These are phyloP conservation scores for Eupithecia subumbrata DNA, from an alignment of 2,888 invertebrate species.

Conservation along the genomic window DNA sequence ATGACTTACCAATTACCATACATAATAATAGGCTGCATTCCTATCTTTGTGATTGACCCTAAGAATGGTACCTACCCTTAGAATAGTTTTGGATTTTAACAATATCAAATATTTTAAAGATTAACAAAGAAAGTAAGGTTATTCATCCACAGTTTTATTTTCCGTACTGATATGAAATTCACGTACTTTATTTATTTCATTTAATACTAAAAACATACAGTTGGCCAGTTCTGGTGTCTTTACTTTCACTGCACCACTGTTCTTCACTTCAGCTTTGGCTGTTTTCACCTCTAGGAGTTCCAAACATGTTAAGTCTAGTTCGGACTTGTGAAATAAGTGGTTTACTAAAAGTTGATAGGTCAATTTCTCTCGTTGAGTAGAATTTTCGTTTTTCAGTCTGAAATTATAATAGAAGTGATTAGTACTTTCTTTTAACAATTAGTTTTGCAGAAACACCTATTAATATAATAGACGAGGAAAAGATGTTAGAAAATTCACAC, in stretches of 20 bases:
- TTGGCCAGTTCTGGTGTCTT: conserved; percentile 74
- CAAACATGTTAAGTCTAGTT: conserved; percentile 66
- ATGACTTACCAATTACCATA: too few species aligned
- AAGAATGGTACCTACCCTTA: too few species aligned
- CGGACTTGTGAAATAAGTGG: conserved; percentile 65
- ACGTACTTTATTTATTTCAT: conserved; percentile 58
- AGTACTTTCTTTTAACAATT: not conserved
- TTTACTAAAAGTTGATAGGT: conserved; percentile 71
- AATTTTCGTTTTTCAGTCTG: conserved; percentile 66
- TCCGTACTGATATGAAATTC: conserved; percentile 37
- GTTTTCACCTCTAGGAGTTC: conserved; percentile 67
- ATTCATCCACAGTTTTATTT: conserved; percentile 24
- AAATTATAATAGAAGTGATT: conserved; percentile 40
- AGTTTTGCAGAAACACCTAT: not conserved
- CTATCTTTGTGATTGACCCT: too few species aligned
- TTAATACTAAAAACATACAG: conserved; percentile 68
- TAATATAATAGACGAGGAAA: too few species aligned
- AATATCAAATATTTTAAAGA: too few species aligned
- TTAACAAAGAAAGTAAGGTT: not conserved
- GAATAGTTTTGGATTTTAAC: too few species aligned
- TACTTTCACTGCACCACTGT: conserved; percentile 70
- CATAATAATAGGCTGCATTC: too few species aligned
- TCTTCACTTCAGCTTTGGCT: conserved; percentile 71
- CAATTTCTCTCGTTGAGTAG: conserved; percentile 57
- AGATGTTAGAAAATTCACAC: too few species aligned